phyloP scores from a whole-genome alignment of 1,140 invertebrate genomes.

The Neuroterus valhalla region DNA sequence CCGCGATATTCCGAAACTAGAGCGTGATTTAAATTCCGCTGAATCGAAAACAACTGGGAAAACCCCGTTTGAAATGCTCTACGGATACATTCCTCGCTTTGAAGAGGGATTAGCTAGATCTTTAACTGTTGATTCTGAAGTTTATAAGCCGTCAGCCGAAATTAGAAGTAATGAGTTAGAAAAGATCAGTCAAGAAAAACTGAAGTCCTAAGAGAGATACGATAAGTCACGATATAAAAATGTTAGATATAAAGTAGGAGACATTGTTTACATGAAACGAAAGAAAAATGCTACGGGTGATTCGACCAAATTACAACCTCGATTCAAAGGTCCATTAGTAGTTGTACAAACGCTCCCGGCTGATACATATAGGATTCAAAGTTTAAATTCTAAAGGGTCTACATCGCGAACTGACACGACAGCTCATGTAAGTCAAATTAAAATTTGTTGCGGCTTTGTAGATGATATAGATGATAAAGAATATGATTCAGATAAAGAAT shows the following conservation, averaged over 20 bases:
- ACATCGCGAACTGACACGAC: too few relatives aligned
- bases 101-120: not conserved
- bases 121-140: not conserved
- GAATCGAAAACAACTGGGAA: slow-evolving; percentile 6
- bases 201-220: not conserved
- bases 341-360: not conserved
- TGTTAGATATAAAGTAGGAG: not conserved
- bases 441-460: too few relatives aligned
- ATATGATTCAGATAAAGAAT: too few relatives aligned
- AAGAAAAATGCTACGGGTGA: not conserved
- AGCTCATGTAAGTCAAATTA: too few relatives aligned
- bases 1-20: not conserved
- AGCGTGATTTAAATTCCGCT: slow-evolving; percentile 18
- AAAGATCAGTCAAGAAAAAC: slow-evolving; percentile 6
- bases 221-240: not conserved
- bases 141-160: not conserved
- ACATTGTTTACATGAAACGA: not conserved
- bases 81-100: slow-evolving; percentile 32
- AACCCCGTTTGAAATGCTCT: slow-evolving; percentile 18
- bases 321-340: not conserved
- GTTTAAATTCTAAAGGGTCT: not conserved
- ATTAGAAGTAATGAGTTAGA: not conserved
- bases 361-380: not conserved
- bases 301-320: not conserved
- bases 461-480: too few relatives aligned